Evolutionary conservation across 2,888 invertebrate species (phyloP).

Genomic region (Apeira syringaria): DNA sequence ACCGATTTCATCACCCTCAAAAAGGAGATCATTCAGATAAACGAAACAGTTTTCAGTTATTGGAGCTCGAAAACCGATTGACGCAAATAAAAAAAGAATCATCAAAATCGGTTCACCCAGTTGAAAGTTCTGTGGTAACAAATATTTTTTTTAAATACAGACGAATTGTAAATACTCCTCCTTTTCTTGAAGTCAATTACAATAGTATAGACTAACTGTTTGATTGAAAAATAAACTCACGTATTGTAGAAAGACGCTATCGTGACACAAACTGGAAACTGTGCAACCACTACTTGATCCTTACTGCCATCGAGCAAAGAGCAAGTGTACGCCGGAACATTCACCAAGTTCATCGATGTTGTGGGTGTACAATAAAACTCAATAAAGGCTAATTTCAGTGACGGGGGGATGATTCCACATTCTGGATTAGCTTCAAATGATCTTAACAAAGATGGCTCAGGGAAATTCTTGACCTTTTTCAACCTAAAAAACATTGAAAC

Average conservation of each 20-base stretch:
- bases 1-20: too few species aligned
- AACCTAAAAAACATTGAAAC: conserved; percentile 27
- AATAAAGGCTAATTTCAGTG: conserved; percentile 50
- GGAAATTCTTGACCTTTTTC: conserved; percentile 73
- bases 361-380: conserved; percentile 71
- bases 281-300: conserved; percentile 72
- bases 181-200: too few species aligned
- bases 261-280: conserved; percentile 69
- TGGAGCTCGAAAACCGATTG: too few species aligned
- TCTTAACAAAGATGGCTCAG: conserved; percentile 62
- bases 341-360: conserved; percentile 65
- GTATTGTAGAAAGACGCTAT: conserved; percentile 78
- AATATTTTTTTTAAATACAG: too few species aligned
- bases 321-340: conserved; percentile 69
- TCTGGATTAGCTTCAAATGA: conserved; percentile 62
- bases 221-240: conserved; percentile 42
- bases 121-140: too few species aligned
- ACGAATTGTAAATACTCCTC: too few species aligned
- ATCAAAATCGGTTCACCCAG: too few species aligned
- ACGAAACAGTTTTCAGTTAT: too few species aligned
- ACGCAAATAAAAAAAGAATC: too few species aligned
- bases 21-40: too few species aligned
- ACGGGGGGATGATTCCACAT: conserved; percentile 59
- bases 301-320: conserved; percentile 71
- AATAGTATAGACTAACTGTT: too few species aligned